These are phyloP conservation scores for Stegophylla sp. DNA, from an alignment of 2,888 invertebrate genomes.

Conservation along the genomic window DNA sequence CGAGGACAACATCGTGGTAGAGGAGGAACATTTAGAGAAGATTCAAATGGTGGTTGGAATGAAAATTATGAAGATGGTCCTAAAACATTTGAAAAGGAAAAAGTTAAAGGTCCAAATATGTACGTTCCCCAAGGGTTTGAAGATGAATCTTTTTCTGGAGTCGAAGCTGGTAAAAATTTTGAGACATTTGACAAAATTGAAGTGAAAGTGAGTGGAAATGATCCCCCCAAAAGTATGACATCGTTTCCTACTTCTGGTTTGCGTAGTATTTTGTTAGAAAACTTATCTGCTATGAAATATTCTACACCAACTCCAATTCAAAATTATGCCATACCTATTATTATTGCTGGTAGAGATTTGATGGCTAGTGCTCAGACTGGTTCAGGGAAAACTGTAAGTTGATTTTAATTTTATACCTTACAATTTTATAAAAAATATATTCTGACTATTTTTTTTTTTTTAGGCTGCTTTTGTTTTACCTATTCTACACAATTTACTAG, in stretches of 20 bases:
- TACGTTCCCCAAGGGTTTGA: slow-evolving; percentile 80
- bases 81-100: slow-evolving; percentile 37
- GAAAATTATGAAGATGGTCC: slow-evolving; percentile 1
- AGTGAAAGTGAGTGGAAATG: slow-evolving; percentile 81
- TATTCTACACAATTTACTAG: slow-evolving; percentile 76
- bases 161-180: slow-evolving; percentile 90
- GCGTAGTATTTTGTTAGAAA: slow-evolving; percentile 74
- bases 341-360: slow-evolving; percentile 81
- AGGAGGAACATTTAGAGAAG: slow-evolving; percentile 60
- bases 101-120: slow-evolving; percentile 60
- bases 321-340: slow-evolving; percentile 85
- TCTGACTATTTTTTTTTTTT: slow-evolving; percentile 58
- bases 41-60: slow-evolving; percentile 58
- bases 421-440: slow-evolving; percentile 8
- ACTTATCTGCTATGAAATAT: slow-evolving; percentile 81
- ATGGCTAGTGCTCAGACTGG: slow-evolving; percentile 99
- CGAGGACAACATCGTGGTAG: slow-evolving; percentile 61
- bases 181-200: slow-evolving; percentile 87
- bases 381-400: slow-evolving; percentile 90
- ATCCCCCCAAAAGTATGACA: slow-evolving; percentile 70
- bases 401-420: not conserved
- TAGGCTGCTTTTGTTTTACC: slow-evolving; percentile 92
- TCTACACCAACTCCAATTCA: slow-evolving; percentile 92
- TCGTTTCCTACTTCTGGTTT: slow-evolving; percentile 79
- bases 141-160: slow-evolving; percentile 70